Evolutionary conservation across 2,113 vertebrate genomes (phyloP).

Genomic region (Oostethus manadensis): DNA sequence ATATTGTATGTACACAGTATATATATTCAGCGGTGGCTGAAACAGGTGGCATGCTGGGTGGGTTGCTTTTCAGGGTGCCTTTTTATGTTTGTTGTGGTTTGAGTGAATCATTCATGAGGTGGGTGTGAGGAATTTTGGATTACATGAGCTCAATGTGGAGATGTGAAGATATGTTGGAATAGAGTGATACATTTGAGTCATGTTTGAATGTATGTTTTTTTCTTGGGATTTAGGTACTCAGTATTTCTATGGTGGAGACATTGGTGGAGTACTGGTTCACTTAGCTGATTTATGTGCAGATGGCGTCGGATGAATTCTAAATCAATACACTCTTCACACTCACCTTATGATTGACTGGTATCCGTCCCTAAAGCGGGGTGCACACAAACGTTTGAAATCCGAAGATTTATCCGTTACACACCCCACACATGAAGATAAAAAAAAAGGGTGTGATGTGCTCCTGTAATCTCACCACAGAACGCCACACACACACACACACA

Average conservation of each 20-base stretch:
- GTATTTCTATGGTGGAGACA: too few relatives aligned
- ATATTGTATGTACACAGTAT: too few relatives aligned
- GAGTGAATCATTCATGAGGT: not conserved
- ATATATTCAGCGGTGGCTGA: not conserved
- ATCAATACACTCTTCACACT: not conserved
- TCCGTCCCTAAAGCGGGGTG: too few relatives aligned
- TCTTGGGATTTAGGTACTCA: too few relatives aligned
- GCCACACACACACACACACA: too few relatives aligned
- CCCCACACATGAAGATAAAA: too few relatives aligned
- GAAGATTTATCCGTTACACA: too few relatives aligned
- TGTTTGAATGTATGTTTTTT: not conserved
- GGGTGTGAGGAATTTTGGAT: not conserved
- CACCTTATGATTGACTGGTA: not conserved
- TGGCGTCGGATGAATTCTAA: not conserved
- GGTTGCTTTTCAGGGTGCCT: not conserved
- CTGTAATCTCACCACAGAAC: too few relatives aligned
- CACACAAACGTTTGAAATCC: too few relatives aligned
- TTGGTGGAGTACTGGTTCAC: not conserved
- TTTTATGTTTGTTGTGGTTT: not conserved
- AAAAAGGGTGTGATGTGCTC: too few relatives aligned
- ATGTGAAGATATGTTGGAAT: not conserved
- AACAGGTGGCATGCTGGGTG: constrained; percentile 4
- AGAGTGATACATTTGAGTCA: not conserved
- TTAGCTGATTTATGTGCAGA: not conserved
- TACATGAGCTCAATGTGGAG: not conserved